Evolutionary conservation across 2,797 vertebrate genomes (phyloP), one percentile per base, ranked within the genome.

Genomic region (Geotrypetes seraphini): DNA sequence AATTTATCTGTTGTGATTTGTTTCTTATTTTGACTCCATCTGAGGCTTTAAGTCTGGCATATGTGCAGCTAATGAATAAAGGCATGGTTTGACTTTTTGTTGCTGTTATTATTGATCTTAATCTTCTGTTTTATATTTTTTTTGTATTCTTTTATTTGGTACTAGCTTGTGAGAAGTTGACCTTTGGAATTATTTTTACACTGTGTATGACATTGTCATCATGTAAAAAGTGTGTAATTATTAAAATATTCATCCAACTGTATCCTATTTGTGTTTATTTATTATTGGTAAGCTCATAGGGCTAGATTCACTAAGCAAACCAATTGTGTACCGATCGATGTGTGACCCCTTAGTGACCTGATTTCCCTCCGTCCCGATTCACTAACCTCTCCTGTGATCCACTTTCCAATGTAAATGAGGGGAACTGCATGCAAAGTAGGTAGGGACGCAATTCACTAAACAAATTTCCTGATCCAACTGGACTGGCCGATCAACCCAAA

Each of bases 141-240:
- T 74, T 63, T 77, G 52, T 62, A 24, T 21, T 69, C 55, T 74
- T 75, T 49, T 53, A 66, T 77, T 72, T 75, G 60, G 77, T 73
- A 62, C 51, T 69, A 71, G 61, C 61, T 80, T 74, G 74, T 79
- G 71, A 81, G 81, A 85, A 83, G 75, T 80, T 85, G 81, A 86
- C 68, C 75, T 82, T 84, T 79, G 50, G 71, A 81, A 72, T 81
- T 86, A 83, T 86, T 85, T 86, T 84, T 86, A 82, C 80, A 85
- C 75, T 83, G 85, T 86, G 83, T 86, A 81, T 85, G 81, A 79
- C 70, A 81, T 83, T 85, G 84, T 84, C 79, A 59, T 78, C 80
- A 79, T 84, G 79, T 84, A 83, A 71, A 79, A 84, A 78, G 74
- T 74, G 79, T 85, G 79, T 75, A 81, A 83, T 81, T 79, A 81